Conservation (phyloP, 2,113 vertebrate species). For the Salvator merianae region DNA sequence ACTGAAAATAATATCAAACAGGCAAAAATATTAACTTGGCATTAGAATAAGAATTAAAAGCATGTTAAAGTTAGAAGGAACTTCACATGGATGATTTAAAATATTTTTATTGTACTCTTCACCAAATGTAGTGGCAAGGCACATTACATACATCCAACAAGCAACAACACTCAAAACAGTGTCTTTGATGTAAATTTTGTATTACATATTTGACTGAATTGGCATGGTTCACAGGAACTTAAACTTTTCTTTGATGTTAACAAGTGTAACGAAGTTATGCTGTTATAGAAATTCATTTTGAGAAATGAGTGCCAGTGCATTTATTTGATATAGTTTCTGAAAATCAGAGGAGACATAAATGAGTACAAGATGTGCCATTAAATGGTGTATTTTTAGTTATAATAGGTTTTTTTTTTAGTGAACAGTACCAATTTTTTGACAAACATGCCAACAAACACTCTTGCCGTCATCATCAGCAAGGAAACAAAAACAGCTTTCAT, state of each 20-base stretch:
- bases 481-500: background rate
- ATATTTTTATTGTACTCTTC: background rate
- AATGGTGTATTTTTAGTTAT: background rate
- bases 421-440: constrained; percentile 1
- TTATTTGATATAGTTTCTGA: background rate
- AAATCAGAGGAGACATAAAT: background rate
- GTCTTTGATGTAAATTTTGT: background rate
- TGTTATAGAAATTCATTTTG: background rate
- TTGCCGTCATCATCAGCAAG: background rate
- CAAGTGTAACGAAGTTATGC: background rate
- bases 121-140: background rate
- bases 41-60: background rate
- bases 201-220: background rate
- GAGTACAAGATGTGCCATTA: background rate
- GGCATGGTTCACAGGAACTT: background rate
- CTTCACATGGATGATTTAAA: background rate
- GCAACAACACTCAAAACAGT: background rate
- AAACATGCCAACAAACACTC: background rate
- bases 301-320: background rate
- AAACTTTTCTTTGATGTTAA: background rate
- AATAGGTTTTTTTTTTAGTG: background rate
- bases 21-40: background rate
- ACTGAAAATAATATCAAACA: background rate
- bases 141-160: background rate
- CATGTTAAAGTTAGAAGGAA: background rate